Base-by-base conservation (phyloP, 2,888 invertebrate species). In the Ptychoptera albimana region DNA sequence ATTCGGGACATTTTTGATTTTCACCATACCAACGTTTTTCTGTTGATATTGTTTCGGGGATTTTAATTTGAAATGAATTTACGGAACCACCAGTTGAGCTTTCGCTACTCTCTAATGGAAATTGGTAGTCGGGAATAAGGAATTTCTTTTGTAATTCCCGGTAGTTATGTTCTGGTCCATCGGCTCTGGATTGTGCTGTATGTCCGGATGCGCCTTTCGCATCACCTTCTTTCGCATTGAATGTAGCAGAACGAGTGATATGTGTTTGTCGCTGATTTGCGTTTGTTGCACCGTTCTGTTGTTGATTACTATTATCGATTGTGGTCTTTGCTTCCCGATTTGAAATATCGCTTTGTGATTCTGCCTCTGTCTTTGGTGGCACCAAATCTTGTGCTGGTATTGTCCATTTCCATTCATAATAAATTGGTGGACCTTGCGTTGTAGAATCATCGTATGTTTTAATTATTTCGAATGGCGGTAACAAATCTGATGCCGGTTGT, bases 321-420 rank as follows among this genome's bases (percentile, higher is more conserved):
- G 23, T 23, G 3, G 23, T 23, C 13, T 14, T 43, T 14, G 38
- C 42, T 9, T 29, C 23, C 29, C 36, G 30, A 34, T 23, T 10
- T 12, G 37, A 14, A 37, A 16, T 31, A 32, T 37, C 37, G 10
- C 43, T 43, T 15, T 31, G 31, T n/a, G 37, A 38, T 37, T 11
- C 32, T 11, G 32, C 32, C 55, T 11, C 63, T 2, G 59, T 46
- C 43, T 71, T 74, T 0, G 75, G 76, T 8, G 72, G 73, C 48
- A 72, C 67, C 2, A 76, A 56, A 11, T 70, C 74, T 45, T 73
- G 69, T 0, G 75, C 72, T 1, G 75, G 75, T 1, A 73, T 70
- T 57, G 75, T 75, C 75, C 75, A 75, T 57, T 75, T 75, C 75
- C 75, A 75, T 56, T 76, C 74, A 51, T 73, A 75, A 52, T 75